phyloP scores from a whole-genome alignment of 2,797 vertebrate species.

The Vipera ursinii region DNA sequence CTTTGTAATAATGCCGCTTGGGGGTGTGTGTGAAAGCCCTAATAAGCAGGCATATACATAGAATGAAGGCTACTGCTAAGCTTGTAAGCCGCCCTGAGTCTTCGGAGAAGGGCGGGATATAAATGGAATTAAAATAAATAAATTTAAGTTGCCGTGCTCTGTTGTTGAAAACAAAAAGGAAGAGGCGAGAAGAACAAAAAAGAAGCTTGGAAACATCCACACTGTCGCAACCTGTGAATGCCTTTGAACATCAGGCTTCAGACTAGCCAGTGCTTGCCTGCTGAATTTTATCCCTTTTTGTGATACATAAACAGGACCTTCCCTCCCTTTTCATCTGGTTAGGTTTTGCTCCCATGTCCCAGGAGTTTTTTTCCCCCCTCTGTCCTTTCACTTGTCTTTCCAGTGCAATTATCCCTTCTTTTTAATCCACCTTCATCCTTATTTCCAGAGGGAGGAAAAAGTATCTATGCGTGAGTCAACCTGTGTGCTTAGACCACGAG shows the following conservation, averaged over 20 bases:
- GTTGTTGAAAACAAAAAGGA: background rate
- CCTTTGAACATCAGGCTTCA: background rate
- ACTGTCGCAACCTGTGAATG: background rate
- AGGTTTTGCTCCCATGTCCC: background rate
- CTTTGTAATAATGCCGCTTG: no score
- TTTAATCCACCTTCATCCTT: background rate
- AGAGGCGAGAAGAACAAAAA: background rate
- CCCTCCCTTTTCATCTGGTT: background rate
- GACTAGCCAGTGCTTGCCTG: background rate
- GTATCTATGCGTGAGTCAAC: background rate
- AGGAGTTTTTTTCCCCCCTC: background rate
- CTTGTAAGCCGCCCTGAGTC: no score
- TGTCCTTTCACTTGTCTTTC: background rate
- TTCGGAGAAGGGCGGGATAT: no score
- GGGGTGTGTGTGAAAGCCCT: no score
- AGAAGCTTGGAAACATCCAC: background rate
- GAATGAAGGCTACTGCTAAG: no score
- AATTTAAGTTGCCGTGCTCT: background rate
- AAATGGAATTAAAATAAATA: no score
- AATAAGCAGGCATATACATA: no score
- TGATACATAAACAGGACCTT: background rate
- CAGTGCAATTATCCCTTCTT: background rate
- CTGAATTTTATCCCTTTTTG: background rate
- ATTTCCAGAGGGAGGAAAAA: background rate
- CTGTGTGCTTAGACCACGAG: background rate